Percentiles rank a stretch among this genome's conserved stretches.
Conservation (phyloP, 1,140 invertebrate genomes). For the Lamellibrachia luymesi region DNA sequence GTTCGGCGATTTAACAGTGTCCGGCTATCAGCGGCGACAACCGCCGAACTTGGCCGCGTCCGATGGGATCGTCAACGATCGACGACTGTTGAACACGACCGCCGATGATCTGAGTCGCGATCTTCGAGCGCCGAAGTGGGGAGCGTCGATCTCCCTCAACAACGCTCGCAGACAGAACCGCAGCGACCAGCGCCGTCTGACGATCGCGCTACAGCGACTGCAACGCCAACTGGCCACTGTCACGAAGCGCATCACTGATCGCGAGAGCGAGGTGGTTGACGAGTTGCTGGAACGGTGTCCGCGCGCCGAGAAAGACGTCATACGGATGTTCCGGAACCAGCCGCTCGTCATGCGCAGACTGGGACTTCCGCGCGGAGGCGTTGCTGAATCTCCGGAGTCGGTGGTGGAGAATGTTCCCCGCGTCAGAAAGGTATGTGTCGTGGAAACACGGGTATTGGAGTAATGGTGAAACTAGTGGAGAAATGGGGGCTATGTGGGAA, state of each 20-base stretch:
- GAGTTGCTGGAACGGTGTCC: not conserved
- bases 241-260: not conserved
- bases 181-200: not conserved
- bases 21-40: not conserved
- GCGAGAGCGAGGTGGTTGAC: not conserved
- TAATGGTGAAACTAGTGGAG: not conserved
- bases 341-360: not conserved
- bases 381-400: not conserved
- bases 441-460: not conserved
- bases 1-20: not conserved
- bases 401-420: not conserved
- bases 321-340: not conserved
- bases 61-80: not conserved
- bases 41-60: not conserved
- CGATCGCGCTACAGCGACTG: constrained; percentile 2
- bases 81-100: not conserved
- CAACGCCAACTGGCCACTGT: not conserved
- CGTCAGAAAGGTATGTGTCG: not conserved
- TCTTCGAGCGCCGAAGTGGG: not conserved
- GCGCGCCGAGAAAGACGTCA: not conserved
- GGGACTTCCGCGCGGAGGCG: not conserved
- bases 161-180: not conserved
- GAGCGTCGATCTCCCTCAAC: not conserved
- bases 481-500: not conserved
- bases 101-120: not conserved